phyloP scores from a whole-genome alignment of 2,797 vertebrate species.

The Ispidina picta region DNA sequence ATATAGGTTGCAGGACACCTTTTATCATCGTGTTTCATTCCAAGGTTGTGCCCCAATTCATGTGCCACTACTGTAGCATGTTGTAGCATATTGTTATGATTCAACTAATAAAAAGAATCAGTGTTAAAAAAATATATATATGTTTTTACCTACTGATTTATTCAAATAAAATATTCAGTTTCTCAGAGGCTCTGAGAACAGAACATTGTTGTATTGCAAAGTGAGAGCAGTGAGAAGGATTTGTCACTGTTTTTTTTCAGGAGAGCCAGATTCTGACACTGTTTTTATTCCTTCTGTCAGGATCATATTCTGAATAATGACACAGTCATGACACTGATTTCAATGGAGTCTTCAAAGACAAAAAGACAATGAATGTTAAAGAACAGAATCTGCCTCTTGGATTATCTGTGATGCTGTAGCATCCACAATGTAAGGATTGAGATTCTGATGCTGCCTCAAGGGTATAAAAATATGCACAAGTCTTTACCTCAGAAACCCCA shows the following conservation, averaged over 20 bases:
- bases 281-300: neutral
- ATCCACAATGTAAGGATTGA: neutral
- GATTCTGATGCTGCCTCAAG: neutral
- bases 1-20: conserved; percentile 76
- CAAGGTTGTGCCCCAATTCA: conserved; percentile 90
- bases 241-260: neutral
- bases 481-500: neutral
- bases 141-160: neutral
- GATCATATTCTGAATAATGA: neutral
- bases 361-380: neutral
- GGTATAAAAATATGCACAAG: neutral
- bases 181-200: neutral
- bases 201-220: neutral
- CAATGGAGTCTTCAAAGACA: neutral
- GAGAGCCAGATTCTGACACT: neutral
- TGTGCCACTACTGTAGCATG: conserved; percentile 86
- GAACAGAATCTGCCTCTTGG: neutral
- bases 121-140: neutral
- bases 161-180: neutral
- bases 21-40: conserved; percentile 83
- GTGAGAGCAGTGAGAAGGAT: neutral
- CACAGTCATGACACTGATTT: neutral
- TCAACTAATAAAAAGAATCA: conserved; percentile 47
- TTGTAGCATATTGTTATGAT: conserved; percentile 20
- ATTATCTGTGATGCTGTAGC: neutral